phyloP scores from a whole-genome alignment of 2,888 invertebrate species.

The Tricholauxania praeusta region DNA sequence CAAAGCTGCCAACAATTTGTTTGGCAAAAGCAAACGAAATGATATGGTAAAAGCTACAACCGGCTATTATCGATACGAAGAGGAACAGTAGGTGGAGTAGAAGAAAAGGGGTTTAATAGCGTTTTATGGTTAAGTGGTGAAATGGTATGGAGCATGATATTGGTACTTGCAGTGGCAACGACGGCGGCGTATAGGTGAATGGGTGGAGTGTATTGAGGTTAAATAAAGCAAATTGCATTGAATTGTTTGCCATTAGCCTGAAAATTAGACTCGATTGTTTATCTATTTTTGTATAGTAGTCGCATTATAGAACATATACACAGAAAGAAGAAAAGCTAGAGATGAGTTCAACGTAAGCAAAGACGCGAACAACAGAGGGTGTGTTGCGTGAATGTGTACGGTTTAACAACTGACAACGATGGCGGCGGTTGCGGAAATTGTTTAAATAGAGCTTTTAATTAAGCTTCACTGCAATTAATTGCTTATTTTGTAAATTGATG shows the following conservation, averaged over 20 bases:
- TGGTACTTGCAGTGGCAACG: neutral
- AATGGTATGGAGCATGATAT: neutral
- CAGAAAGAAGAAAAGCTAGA: too few species aligned
- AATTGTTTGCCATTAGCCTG: constrained; percentile 30
- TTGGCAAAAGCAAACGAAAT: neutral
- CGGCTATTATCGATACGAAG: neutral
- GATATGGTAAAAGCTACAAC: constrained; percentile 1
- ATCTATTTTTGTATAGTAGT: neutral
- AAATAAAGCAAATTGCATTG: constrained; percentile 24
- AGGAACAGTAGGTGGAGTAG: neutral
- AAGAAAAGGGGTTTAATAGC: neutral
- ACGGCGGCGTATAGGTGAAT: neutral
- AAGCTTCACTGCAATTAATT: too few species aligned
- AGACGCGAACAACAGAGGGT: too few species aligned
- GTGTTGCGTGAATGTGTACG: too few species aligned
- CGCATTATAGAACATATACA: too few species aligned
- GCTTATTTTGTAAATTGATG: too few species aligned
- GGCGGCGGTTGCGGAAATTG: too few species aligned
- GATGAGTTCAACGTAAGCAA: too few species aligned
- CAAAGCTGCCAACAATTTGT: neutral
- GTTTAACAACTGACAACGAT: too few species aligned
- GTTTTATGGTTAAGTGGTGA: neutral
- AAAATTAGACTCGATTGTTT: constrained; percentile 31
- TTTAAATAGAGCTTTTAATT: too few species aligned
- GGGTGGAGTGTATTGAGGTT: neutral